phyloP scores from a whole-genome alignment of 2,797 vertebrate species.

The Peromyscus nudipes region DNA sequence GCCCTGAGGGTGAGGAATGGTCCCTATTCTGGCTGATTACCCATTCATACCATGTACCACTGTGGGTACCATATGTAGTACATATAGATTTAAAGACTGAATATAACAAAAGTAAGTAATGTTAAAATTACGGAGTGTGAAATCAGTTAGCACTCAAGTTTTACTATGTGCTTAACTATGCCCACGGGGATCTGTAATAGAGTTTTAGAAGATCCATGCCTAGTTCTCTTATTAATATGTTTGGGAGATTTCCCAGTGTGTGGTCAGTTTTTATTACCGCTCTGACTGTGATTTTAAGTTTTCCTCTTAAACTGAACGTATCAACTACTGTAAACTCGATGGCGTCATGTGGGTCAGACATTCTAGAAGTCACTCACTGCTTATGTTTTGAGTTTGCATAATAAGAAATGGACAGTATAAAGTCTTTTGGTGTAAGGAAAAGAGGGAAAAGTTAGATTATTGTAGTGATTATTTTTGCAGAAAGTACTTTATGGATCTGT shows the following conservation, averaged over 20 bases:
- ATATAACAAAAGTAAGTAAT: not conserved
- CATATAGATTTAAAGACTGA: not conserved
- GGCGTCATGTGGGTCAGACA: not conserved
- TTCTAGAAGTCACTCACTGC: constrained; percentile 13
- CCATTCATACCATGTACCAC: not conserved
- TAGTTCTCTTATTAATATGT: not conserved
- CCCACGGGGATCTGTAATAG: not conserved
- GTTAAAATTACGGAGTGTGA: not conserved
- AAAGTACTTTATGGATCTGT: constrained; percentile 19
- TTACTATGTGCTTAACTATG: not conserved
- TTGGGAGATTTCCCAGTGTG: constrained; percentile 29
- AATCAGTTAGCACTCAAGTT: constrained; percentile 25
- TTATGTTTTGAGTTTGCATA: not conserved
- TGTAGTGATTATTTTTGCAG: constrained; percentile 29
- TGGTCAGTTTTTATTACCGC: not conserved
- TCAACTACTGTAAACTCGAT: not conserved
- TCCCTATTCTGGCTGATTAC: not conserved
- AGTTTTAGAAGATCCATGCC: not conserved
- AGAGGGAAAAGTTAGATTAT: not conserved
- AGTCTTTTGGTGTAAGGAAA: constrained; percentile 23
- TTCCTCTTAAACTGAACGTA: constrained; percentile 1
- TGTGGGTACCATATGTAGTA: not conserved
- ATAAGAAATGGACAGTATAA: not conserved
- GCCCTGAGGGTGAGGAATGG: not conserved
- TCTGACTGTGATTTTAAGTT: constrained; percentile 13